Base-by-base conservation (phyloP, 2,888 invertebrate genomes). In the Ommatoiulus sabulosus region DNA sequence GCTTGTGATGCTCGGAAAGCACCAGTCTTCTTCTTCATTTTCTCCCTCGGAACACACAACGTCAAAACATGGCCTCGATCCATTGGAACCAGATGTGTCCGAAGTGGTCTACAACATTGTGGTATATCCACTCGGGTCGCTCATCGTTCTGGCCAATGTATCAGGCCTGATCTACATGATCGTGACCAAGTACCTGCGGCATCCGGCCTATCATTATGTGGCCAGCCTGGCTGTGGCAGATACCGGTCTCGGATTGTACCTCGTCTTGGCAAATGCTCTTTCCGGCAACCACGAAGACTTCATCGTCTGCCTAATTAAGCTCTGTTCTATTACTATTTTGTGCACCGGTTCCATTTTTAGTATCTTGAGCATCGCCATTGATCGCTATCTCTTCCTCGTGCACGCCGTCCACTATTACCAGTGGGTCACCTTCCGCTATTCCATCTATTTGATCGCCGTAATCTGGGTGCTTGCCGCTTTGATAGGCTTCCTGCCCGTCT, bases 191-290 rank as follows among this genome's bases (percentile, higher is more conserved):
- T 35, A 20, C 87, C 46, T 88, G 4, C 88, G 52, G 17, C 52
- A 88, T 85, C 84, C 88, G 1, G 88, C 84, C 20, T 88, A 88
- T 20, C 88, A 85, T 85, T 88, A 88, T 35, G 85, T 88, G 52
- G 84, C 85, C 48, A 88, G 84, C 84, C 44, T 88, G 84, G 85
- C 88, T 12, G 12, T 48, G 8, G 85, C 88, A 35, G 88, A 88
- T 46, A 24, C 88, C 17, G 84, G 88, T 15, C 46, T 88, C 35
- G 88, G 88, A n/a, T 12, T 88, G 7, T 88, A 84, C 48, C 88
- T 88, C 35, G 17, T 85, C 20, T 5, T 85, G 46, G 15, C 46
- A 17, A 84, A 85, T 35, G 24, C 48, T 0, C 7, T 24, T 6
- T 12, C 5, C 24, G 48, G 43, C 15, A 44, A 46, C n/a, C 20